Percentiles rank a stretch among this genome's conserved stretches.
These are phyloP conservation scores for Stylophora pistillata DNA, from an alignment of 64 coral and sea anemone genomes.

Conservation along the genomic window DNA sequence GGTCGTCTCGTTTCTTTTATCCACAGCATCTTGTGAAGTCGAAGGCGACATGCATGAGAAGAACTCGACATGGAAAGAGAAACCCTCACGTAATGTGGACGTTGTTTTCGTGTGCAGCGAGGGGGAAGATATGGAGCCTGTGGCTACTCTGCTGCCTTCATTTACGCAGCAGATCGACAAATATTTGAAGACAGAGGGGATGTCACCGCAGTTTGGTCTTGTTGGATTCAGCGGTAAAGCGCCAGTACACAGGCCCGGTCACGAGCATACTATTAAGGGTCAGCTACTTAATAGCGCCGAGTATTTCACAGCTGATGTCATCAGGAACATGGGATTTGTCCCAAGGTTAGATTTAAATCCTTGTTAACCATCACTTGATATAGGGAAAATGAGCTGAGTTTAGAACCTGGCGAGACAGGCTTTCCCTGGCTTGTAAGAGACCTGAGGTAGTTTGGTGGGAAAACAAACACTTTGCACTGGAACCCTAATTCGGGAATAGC, in stretches of 20 bases:
- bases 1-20: neutral
- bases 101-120: constrained; percentile 72
- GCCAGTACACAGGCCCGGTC: constrained; percentile 55
- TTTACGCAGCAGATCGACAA: constrained; percentile 20
- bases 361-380: no score
- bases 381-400: no score
- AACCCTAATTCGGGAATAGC: no score
- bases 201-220: constrained; percentile 55
- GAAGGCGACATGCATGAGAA: neutral
- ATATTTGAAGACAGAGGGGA: neutral
- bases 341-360: neutral
- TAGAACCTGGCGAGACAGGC: no score
- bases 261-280: constrained; percentile 68
- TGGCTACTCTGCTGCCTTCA: constrained; percentile 19
- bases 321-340: constrained; percentile 48
- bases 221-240: constrained; percentile 80
- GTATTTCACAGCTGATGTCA: constrained; percentile 12
- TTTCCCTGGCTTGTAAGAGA: no score
- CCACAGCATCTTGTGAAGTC: constrained; percentile 26
- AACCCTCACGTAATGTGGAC: constrained; percentile 41
- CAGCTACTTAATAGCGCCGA: constrained; percentile 15
- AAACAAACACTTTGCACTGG: no score
- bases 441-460: no score
- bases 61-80: constrained; percentile 1
- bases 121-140: constrained; percentile 44